Evolutionary conservation across 2,113 vertebrate genomes (phyloP), one percentile per base, ranked within the genome.

Genomic region (Calidris pygmaea): DNA sequence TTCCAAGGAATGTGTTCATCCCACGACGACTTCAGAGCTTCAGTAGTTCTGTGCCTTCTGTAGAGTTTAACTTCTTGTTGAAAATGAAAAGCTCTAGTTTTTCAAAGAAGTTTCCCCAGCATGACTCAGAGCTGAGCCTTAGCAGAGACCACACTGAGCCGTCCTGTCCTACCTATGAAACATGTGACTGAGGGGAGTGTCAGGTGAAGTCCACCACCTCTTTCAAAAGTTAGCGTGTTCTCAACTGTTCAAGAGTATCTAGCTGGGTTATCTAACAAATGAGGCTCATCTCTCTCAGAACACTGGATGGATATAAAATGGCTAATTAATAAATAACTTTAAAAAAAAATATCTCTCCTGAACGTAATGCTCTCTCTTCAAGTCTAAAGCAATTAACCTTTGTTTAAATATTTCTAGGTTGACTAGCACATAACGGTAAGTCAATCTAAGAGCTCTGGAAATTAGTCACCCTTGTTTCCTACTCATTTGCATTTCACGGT

Each of bases 281-380:
- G 12, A 67, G 9, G 12, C 56, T 87, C 47, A 45, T 6, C 53
- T 20, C 27, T 35, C 52, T 48, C 48, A 62, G 41, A 79, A 35
- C 0, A 1, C 2, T 26, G 23, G 15, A 73, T 16, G 14, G 53
- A n/a, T 65, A 5, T 4, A 59, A 73, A 19, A 13, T 16, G 63
- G 29, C 14, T 67, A 39, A 76, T n/a, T 39, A 48, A 79, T 7
- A 63, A 62, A 48, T 37, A 45, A 59, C 9, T 75, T 37, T 4
- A 9, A 3, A 35, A 89, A 75, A 73, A 45, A 45, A 45, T 8
- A 35, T 73, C 24, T 80, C 39, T 58, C 17, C 62, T 71, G 39
- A 74, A 74, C 4, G 23, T 17, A 50, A 56, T 0, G 1, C 19
- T 43, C 83, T 43, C n/a, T 59, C 12, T 76, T 12, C 29, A 70